Percentiles rank a stretch among this genome's conserved stretches.
Conservation (phyloP, 2,797 vertebrate genomes). For the Crenichthys baileyi region DNA sequence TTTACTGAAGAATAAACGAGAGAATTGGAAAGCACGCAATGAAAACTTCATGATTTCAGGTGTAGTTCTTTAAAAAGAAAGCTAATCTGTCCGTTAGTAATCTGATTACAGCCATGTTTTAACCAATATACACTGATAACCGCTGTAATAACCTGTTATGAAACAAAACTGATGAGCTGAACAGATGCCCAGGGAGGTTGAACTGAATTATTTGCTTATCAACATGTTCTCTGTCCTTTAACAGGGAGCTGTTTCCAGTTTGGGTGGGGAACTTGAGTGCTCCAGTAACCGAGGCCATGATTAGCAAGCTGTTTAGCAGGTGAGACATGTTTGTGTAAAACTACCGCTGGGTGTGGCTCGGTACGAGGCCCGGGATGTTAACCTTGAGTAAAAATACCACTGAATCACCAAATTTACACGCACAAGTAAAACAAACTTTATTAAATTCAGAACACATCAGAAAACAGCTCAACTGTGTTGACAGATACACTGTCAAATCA, state of each 20-base stretch:
- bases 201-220: not conserved
- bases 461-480: not conserved
- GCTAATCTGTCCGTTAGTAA: too few species aligned
- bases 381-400: not conserved
- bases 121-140: not conserved
- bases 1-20: not conserved
- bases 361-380: not conserved
- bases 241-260: constrained; percentile 83
- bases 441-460: not conserved
- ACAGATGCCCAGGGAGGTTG: not conserved
- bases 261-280: constrained; percentile 83
- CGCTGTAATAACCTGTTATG: not conserved
- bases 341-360: not conserved
- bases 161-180: not conserved
- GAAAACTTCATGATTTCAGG: too few species aligned
- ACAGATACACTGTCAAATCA: not conserved
- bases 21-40: too few species aligned
- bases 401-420: not conserved
- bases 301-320: constrained; percentile 74
- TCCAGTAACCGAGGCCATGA: constrained; percentile 49
- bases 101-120: too few species aligned
- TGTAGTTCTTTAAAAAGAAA: too few species aligned
- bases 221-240: constrained; percentile 4
- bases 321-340: constrained; percentile 44
- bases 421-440: not conserved